Evolutionary conservation across 2,797 vertebrate species (phyloP).

Genomic region (Triplophysa bombifrons): DNA sequence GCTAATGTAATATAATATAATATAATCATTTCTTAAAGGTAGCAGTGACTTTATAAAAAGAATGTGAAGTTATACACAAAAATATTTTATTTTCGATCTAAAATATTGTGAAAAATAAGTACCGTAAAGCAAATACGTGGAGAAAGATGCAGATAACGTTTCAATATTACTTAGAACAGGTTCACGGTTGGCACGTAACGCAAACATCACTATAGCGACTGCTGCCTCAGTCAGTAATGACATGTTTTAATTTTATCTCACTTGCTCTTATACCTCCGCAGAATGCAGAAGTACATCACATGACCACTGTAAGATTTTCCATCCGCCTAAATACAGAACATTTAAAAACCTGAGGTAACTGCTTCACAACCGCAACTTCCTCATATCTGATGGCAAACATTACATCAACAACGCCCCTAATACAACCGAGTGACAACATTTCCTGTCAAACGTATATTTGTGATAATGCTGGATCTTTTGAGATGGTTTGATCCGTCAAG

Average conservation of each 20-base stretch:
- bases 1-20: too few relatives aligned
- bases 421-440: slow-evolving; percentile 62
- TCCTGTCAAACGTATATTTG: slow-evolving; percentile 61
- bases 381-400: slow-evolving; percentile 59
- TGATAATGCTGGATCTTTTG: neutral
- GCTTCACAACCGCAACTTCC: slow-evolving; percentile 73
- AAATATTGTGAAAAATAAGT: too few relatives aligned
- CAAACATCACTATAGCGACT: neutral
- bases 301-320: slow-evolving; percentile 69
- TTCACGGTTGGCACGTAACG: neutral
- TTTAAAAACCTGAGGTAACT: slow-evolving; percentile 59
- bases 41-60: too few relatives aligned
- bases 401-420: slow-evolving; percentile 57
- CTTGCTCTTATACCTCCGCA: slow-evolving; percentile 71
- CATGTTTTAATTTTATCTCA: slow-evolving; percentile 72
- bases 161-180: neutral
- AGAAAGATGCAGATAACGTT: too few relatives aligned
- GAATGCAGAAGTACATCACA: slow-evolving; percentile 71
- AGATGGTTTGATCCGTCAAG: slow-evolving; percentile 25
- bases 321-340: slow-evolving; percentile 65
- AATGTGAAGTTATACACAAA: too few relatives aligned
- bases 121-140: too few relatives aligned
- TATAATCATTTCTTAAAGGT: neutral
- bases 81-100: too few relatives aligned
- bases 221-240: slow-evolving; percentile 5